Evolutionary conservation across 2,888 invertebrate genomes (phyloP).

Genomic region (Synanthedon andrenaeformis): DNA sequence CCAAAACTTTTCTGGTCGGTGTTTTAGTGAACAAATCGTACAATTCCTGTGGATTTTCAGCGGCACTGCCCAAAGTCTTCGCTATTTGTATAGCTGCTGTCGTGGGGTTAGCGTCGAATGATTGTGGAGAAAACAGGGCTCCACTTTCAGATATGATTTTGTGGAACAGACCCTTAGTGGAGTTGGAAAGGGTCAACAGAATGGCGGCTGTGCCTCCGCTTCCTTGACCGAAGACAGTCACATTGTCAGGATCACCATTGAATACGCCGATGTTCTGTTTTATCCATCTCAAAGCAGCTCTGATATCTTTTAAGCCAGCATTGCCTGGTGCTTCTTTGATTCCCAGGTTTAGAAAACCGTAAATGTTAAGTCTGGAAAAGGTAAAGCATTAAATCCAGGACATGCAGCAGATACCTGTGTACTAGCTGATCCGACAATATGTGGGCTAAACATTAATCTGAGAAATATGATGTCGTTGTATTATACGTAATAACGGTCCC

Average conservation of each 20-base stretch:
- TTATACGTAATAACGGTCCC: too few relatives aligned
- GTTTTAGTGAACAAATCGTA: constrained; percentile 36
- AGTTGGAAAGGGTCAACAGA: constrained; percentile 46
- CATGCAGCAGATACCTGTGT: too few relatives aligned
- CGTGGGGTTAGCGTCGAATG: constrained; percentile 40
- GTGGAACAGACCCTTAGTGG: constrained; percentile 51
- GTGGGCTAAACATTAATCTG: too few relatives aligned
- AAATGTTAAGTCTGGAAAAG: constrained; percentile 39
- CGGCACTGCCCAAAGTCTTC: constrained; percentile 40
- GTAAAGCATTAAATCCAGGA: too few relatives aligned
- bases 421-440: too few relatives aligned
- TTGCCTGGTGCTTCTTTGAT: constrained; percentile 55
- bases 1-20: constrained; percentile 34
- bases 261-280: constrained; percentile 46
- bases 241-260: constrained; percentile 49
- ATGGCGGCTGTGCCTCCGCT: constrained; percentile 54
- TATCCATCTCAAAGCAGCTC: constrained; percentile 57
- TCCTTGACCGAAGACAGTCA: constrained; percentile 59
- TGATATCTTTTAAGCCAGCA: constrained; percentile 58
- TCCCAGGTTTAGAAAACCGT: constrained; percentile 58
- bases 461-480: too few relatives aligned
- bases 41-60: constrained; percentile 33
- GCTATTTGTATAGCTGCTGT: constrained; percentile 49
- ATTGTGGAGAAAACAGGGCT: constrained; percentile 39
- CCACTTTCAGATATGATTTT: constrained; percentile 56